Percentiles rank a stretch among this genome's conserved stretches.
Evolutionary conservation across 2,113 vertebrate species (phyloP).

Genomic region (Elgaria multicarinata): DNA sequence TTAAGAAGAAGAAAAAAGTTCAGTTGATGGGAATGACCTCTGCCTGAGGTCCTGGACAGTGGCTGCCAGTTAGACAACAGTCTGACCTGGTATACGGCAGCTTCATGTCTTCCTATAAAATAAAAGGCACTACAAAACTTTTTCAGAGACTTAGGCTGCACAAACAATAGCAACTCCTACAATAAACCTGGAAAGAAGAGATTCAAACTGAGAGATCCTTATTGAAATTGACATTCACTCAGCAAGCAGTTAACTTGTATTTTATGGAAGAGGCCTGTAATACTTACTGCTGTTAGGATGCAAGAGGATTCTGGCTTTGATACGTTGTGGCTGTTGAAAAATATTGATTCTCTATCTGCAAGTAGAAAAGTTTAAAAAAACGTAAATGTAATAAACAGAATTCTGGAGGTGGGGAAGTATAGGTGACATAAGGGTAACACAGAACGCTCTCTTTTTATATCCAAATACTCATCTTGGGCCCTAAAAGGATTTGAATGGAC

Average conservation of each 20-base stretch:
- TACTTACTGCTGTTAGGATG: constrained; percentile 92
- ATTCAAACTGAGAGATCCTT: neutral
- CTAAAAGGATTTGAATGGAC: neutral
- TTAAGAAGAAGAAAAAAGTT: neutral
- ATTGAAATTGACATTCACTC: neutral
- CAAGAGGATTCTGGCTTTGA: constrained; percentile 98
- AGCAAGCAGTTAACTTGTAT: neutral
- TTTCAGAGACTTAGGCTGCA: neutral
- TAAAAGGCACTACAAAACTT: neutral
- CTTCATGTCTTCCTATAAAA: neutral
- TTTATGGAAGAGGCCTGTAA: neutral
- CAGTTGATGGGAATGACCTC: neutral
- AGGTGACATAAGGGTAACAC: neutral
- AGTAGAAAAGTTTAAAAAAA: constrained; percentile 52
- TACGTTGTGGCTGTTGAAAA: constrained; percentile 99
- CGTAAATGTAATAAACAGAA: neutral
- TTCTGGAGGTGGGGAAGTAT: neutral
- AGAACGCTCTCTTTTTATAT: neutral
- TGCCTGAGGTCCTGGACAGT: neutral
- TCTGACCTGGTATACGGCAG: neutral
- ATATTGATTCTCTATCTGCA: constrained; percentile 96
- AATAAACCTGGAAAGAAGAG: neutral
- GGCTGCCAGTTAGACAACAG: neutral
- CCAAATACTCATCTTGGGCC: neutral
- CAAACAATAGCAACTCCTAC: neutral